These are phyloP conservation scores for Liparis tanakae DNA, from an alignment of 2,797 vertebrate genomes.

Conservation along the genomic window DNA sequence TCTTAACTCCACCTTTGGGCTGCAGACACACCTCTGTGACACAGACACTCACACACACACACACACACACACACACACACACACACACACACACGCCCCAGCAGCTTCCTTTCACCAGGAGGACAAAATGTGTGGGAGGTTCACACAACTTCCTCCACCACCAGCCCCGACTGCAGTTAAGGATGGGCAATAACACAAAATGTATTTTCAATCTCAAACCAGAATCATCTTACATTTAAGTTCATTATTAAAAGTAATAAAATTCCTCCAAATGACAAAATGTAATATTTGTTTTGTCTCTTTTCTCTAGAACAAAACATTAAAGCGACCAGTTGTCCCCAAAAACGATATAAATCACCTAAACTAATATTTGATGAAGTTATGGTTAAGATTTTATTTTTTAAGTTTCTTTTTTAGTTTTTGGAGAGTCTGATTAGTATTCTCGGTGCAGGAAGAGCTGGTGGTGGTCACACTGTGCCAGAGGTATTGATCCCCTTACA, in stretches of 20 bases:
- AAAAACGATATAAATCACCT: too few species aligned
- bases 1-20: slow-evolving; percentile 4
- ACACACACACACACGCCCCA: background rate
- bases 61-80: too few species aligned
- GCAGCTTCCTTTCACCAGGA: slow-evolving; percentile 33
- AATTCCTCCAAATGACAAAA: background rate
- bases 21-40: slow-evolving; percentile 9
- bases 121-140: slow-evolving; percentile 20
- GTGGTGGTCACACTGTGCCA: slow-evolving; percentile 69
- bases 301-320: background rate
- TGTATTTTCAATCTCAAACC: background rate
- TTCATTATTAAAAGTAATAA: background rate
- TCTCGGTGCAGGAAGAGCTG: slow-evolving; percentile 64
- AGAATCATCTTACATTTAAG: background rate
- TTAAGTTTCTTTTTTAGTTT: slow-evolving; percentile 56
- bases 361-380: too few species aligned
- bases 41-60: background rate
- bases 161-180: background rate
- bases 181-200: background rate
- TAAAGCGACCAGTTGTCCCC: background rate
- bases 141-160: background rate
- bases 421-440: slow-evolving; percentile 73
- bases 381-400: background rate
- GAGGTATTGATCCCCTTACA: background rate
- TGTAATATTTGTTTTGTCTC: background rate